phyloP scores from a whole-genome alignment of 2,888 invertebrate species.

The Lasioglossum marginatum region DNA sequence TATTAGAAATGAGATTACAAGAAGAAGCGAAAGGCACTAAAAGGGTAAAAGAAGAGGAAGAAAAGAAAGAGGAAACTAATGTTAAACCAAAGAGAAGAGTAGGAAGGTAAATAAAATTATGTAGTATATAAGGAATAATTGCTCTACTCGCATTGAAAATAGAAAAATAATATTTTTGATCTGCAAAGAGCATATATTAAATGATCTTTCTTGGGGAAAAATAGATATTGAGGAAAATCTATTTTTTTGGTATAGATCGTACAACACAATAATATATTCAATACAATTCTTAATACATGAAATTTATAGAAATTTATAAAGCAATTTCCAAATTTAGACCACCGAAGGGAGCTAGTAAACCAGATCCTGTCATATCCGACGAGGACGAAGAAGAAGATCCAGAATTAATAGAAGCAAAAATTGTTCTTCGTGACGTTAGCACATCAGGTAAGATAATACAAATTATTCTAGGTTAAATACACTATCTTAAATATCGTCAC shows the following conservation, averaged over 20 bases:
- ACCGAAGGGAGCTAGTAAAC: slow-evolving; percentile 78
- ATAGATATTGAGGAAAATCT: slow-evolving; percentile 68
- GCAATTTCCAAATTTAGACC: slow-evolving; percentile 72
- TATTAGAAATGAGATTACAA: slow-evolving; percentile 80
- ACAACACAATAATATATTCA: slow-evolving; percentile 62
- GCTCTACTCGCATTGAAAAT: slow-evolving; percentile 82
- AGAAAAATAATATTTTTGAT: slow-evolving; percentile 76
- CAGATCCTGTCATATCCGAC: slow-evolving; percentile 77
- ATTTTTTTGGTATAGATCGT: slow-evolving; percentile 80
- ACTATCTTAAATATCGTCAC: slow-evolving; percentile 27
- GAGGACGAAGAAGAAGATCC: slow-evolving; percentile 84
- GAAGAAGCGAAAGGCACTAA: slow-evolving; percentile 77
- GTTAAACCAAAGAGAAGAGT: slow-evolving; percentile 83
- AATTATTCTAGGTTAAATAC: slow-evolving; percentile 20
- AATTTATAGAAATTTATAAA: not conserved
- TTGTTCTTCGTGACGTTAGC: slow-evolving; percentile 84
- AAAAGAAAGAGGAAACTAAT: slow-evolving; percentile 76
- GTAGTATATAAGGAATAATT: slow-evolving; percentile 29
- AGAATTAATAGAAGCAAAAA: slow-evolving; percentile 85
- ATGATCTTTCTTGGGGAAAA: slow-evolving; percentile 77
- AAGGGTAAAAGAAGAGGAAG: slow-evolving; percentile 77
- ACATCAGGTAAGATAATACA: slow-evolving; percentile 73
- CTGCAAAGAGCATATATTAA: slow-evolving; percentile 82
- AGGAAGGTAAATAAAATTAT: slow-evolving; percentile 76
- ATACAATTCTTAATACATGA: slow-evolving; percentile 34